Conservation (phyloP, 35 echinoderm and acorn worm genomes). For the Heliocidaris tuberculata region DNA sequence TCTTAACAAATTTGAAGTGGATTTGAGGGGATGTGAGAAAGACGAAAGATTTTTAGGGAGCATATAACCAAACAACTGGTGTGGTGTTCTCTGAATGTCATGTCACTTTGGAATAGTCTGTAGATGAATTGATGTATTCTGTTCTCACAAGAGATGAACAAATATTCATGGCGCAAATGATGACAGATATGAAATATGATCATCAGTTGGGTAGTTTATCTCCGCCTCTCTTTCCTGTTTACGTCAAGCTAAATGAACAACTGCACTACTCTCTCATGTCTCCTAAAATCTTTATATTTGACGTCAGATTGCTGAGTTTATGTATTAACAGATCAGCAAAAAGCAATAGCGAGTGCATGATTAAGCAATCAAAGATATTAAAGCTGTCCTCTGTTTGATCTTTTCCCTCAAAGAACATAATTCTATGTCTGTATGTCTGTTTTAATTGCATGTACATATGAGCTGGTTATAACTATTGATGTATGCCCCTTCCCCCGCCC, state of each 20-base stretch:
- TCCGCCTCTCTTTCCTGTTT: neutral
- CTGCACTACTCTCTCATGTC: neutral
- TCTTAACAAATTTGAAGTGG: neutral
- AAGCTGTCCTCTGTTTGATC: neutral
- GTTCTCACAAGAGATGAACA: neutral
- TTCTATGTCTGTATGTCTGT: too few relatives aligned
- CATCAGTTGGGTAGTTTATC: neutral
- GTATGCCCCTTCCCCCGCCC: too few relatives aligned
- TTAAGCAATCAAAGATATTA: neutral
- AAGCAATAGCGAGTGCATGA: neutral
- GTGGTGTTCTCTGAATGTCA: neutral
- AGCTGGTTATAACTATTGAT: too few relatives aligned
- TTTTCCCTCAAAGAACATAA: neutral
- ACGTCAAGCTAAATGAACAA: neutral
- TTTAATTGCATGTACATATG: too few relatives aligned
- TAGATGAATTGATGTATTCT: neutral
- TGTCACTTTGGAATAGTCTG: neutral
- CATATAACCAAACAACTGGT: neutral
- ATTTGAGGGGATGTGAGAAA: neutral
- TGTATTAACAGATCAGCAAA: neutral
- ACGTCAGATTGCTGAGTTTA: neutral
- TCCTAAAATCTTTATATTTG: neutral
- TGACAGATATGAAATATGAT: conserved; percentile 3
- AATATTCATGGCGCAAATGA: neutral
- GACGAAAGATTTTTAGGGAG: neutral